Conservation (phyloP, 2,888 invertebrate genomes). For the Melieria omissa region DNA sequence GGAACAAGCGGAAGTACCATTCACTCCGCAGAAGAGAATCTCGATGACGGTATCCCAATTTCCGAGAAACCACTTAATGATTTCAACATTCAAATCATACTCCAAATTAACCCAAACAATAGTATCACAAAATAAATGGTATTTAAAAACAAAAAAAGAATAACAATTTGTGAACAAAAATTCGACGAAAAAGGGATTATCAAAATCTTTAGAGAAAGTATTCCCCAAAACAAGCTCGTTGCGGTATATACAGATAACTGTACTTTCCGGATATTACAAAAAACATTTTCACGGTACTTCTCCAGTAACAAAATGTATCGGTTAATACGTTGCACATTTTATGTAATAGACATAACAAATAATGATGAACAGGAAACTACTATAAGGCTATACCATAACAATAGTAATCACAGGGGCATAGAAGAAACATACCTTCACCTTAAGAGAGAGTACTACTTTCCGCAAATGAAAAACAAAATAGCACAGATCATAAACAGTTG, state of each 20-base stretch:
- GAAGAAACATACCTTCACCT: too few relatives aligned
- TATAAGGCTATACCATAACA: too few relatives aligned
- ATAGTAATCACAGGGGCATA: too few relatives aligned
- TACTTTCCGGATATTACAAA: slow-evolving; percentile 40
- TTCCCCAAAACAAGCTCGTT: slow-evolving; percentile 44
- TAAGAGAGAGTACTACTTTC: too few relatives aligned
- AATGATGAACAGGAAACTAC: too few relatives aligned
- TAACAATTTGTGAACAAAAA: slow-evolving; percentile 32
- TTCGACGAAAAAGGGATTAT: slow-evolving; percentile 37
- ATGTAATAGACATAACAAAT: slow-evolving; percentile 35
- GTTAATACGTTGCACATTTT: slow-evolving; percentile 35
- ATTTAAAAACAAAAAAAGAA: slow-evolving; percentile 44
- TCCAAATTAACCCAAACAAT: neutral
- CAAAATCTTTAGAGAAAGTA: slow-evolving; percentile 38
- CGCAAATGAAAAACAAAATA: too few relatives aligned
- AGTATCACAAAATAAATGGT: slow-evolving; percentile 17
- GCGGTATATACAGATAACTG: slow-evolving; percentile 25
- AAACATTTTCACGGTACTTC: slow-evolving; percentile 38
- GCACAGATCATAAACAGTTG: too few relatives aligned
- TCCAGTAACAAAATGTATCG: slow-evolving; percentile 30
- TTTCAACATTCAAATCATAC: slow-evolving; percentile 43
- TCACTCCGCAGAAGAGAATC: slow-evolving; percentile 41
- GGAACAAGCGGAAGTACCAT: slow-evolving; percentile 31
- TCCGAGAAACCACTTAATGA: slow-evolving; percentile 47
- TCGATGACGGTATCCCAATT: slow-evolving; percentile 45